These are phyloP conservation scores for Notiomystis cincta DNA, from an alignment of 2,113 vertebrate genomes.

Conservation along the genomic window DNA sequence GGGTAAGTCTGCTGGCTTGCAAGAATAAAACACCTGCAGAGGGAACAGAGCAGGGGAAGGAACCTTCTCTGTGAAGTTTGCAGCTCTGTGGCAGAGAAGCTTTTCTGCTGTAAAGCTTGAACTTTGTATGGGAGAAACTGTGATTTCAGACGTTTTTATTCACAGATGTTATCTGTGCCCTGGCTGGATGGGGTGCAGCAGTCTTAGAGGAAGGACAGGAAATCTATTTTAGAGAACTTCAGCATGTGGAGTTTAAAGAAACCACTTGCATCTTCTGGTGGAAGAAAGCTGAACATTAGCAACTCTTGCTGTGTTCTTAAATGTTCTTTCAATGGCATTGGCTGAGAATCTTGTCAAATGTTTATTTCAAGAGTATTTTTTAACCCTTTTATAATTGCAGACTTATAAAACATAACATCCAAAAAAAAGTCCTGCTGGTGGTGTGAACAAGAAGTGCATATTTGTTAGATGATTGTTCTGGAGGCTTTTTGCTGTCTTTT, in stretches of 20 bases:
- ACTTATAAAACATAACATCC: not conserved
- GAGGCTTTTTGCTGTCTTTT: not conserved
- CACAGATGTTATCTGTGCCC: not conserved
- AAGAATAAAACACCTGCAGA: not conserved
- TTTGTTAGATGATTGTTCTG: not conserved
- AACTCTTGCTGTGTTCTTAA: not conserved
- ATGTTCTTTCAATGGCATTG: not conserved
- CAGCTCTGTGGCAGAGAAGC: not conserved
- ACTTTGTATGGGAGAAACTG: not conserved
- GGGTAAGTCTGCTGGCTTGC: not conserved
- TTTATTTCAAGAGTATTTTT: not conserved
- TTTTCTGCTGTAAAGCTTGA: not conserved
- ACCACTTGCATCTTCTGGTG: accelerated
- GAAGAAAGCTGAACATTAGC: not conserved
- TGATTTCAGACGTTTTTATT: not conserved
- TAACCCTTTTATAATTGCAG: not conserved
- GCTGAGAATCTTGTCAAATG: not conserved
- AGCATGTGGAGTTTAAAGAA: not conserved
- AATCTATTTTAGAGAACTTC: constrained; percentile 1
- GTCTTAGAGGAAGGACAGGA: not conserved
- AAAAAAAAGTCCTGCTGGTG: not conserved
- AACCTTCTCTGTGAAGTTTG: not conserved
- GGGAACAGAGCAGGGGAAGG: constrained; percentile 9
- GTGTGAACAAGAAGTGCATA: not conserved
- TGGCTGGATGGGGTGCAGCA: constrained; percentile 10